These are phyloP conservation scores for Coregonus suidteri DNA, from an alignment of 2,797 vertebrate genomes.

Conservation along the genomic window DNA sequence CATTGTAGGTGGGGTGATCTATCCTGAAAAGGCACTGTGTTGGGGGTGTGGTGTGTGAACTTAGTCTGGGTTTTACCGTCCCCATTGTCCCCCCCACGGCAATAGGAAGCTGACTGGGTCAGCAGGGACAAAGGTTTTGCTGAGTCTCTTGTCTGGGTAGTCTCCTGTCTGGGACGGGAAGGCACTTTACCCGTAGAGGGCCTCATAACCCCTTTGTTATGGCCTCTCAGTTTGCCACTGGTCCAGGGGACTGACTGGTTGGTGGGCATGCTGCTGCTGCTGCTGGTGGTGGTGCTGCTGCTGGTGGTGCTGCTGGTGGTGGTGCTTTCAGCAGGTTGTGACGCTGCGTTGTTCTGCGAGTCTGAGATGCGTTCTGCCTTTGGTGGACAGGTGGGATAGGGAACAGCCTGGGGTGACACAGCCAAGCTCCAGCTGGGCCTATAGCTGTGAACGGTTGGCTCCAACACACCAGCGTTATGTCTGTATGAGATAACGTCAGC, in stretches of 20 bases:
- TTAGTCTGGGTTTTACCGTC: conserved; percentile 31
- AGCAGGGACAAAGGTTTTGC: conserved; percentile 36
- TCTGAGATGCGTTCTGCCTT: conserved; percentile 33
- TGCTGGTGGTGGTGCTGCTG: no score
- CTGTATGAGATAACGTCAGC: conserved; percentile 24
- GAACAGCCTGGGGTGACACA: conserved; percentile 39
- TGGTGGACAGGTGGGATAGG: conserved; percentile 26
- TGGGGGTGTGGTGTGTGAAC: background rate
- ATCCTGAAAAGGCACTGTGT: no score
- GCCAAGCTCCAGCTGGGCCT: conserved; percentile 54
- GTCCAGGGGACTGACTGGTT: conserved; percentile 75
- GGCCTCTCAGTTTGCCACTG: conserved; percentile 65
- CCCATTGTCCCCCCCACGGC: conserved; percentile 37
- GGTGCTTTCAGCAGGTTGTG: conserved; percentile 16
- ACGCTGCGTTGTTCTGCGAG: conserved; percentile 13
- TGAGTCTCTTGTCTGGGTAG: conserved; percentile 54
- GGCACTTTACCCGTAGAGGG: conserved; percentile 81
- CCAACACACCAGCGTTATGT: conserved; percentile 52
- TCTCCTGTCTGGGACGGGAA: conserved; percentile 66
- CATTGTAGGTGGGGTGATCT: background rate
- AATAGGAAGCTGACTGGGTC: conserved; percentile 32
- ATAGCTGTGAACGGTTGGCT: conserved; percentile 56
- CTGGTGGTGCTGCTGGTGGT: no score
- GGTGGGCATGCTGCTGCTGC: conserved; percentile 30
- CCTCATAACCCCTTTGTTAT: conserved; percentile 62